Evolutionary conservation across 2,797 vertebrate species (phyloP), one percentile per base, ranked within the genome.

Genomic region (Nothura maculosa): DNA sequence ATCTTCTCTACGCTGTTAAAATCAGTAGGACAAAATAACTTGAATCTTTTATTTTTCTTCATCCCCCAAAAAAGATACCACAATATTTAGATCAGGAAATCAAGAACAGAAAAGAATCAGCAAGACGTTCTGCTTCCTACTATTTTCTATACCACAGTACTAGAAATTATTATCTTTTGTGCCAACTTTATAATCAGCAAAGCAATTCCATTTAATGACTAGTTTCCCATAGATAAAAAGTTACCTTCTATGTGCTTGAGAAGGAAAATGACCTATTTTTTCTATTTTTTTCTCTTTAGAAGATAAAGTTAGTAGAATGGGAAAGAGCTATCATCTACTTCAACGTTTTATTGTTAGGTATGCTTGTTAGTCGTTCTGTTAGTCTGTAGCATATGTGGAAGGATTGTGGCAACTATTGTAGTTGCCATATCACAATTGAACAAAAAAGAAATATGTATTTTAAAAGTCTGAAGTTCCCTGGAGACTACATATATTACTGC

Each of bases 221-320:
- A 66, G 5, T 63, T 85, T 89, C 27, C 72, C 14, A 75, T 28
- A 62, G n/a, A 32, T 40, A 30, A 42, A 10, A 28, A 82, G n/a
- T 64, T 88, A 11, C 0, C 0, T 85, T 87, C 5, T 28, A 7
- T 22, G 9, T 78, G 16, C 54, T 52, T 90, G 58, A 85, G 54
- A 90, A 92, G 30, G 14, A 21, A 80, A 70, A 80, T 47, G 2
- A 54, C 25, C 72, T 18, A 3, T 25, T 52, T 43, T 43, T 42
- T 42, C 38, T 42, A 85, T 38, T 43, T 61, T 54, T 43, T 69
- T 78, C 20, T 50, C 83, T 90, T 70, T n/a, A 57, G 63, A 90
- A 81, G 36, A 21, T 47, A 79, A 89, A 50, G 57, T 78, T 40
- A 83, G 48, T 66, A 54, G 34, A 70, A 21, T 27, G 27, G 45